These are phyloP conservation scores for Oligia latruncula DNA, from an alignment of 2,888 invertebrate species.

Conservation along the genomic window DNA sequence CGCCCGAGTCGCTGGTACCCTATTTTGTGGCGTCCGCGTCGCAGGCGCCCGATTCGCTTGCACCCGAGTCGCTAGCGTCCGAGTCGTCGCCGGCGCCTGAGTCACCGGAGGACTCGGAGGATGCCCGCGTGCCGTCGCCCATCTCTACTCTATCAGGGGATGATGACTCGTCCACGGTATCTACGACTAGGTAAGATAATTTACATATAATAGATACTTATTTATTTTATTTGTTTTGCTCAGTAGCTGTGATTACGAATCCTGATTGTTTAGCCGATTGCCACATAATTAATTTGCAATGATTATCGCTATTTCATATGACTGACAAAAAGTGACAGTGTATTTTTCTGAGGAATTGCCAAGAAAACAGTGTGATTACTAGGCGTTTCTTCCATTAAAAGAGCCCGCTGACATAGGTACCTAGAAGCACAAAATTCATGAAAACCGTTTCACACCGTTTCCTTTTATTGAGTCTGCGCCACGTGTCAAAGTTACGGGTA, in stretches of 20 bases:
- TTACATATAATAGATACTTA: background rate
- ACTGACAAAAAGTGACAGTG: background rate
- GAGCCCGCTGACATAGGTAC: background rate
- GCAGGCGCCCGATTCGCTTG: constrained; percentile 57
- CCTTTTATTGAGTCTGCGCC: background rate
- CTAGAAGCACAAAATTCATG: no score
- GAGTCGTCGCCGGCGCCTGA: constrained; percentile 61
- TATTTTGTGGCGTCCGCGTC: constrained; percentile 58
- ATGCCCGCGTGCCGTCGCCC: constrained; percentile 67
- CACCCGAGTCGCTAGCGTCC: constrained; percentile 56
- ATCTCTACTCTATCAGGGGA: constrained; percentile 71
- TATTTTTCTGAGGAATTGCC: background rate
- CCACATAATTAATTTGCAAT: background rate
- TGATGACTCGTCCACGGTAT: constrained; percentile 68
- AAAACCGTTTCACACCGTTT: background rate
- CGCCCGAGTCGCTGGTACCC: constrained; percentile 24
- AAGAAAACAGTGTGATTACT: background rate
- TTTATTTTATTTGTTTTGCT: background rate
- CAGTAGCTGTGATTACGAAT: background rate
- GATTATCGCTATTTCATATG: background rate
- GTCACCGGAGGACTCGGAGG: constrained; percentile 61
- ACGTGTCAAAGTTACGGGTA: background rate
- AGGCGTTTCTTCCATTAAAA: background rate
- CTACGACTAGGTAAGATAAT: constrained; percentile 68
- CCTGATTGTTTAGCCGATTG: background rate